Base-by-base conservation (phyloP, 1,140 invertebrate species). In the Calephelis virginiensis region DNA sequence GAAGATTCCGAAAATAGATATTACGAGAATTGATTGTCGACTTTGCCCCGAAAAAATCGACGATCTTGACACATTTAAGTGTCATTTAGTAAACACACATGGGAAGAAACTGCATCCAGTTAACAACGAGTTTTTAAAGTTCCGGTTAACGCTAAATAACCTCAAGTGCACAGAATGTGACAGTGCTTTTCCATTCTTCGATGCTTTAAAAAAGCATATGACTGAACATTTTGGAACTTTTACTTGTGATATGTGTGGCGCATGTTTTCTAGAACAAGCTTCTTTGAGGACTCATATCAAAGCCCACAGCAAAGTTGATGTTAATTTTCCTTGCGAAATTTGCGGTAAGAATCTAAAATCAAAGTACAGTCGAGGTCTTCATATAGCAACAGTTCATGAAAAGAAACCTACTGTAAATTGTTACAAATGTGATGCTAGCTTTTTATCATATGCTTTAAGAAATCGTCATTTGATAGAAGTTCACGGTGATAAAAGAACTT, bases 1-100 rank as follows among this genome's bases (percentile, higher is more conserved):
- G 13, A 89, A 90, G 61, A 78, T 85, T 64, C 83, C 86, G 0
- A 88, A 89, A 82, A 82, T 90, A n/a, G 87, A 90, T 66, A 83
- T 89, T 8, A 86, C 85, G 0, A 75, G 83, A 73, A 82, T 90
- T 64, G 86, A 90, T 74, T 90, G 86, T 64, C 43, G 86, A 53
- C 64, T 90, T 6, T 89, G 88, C 50, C 38, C 64, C 0, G 73
- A 78, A 12, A 89, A 86, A 77, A 89, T 90, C 61, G 79, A 86
- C 46, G 75, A 83, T 64, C 14, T 90, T 0, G 77, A 85, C 3
- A 61, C 74, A 0, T 80, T 89, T 9, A 85, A 83, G 61, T 38
- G 11, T 1, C 88, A 90, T 72, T 65, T 90, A 17, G 73, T 73
- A 63, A 77, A 9, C 13, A 69, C 67, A 0, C 88, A 90, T 63